Conservation (phyloP, 2,113 vertebrate genomes). For the Bos indicus region DNA sequence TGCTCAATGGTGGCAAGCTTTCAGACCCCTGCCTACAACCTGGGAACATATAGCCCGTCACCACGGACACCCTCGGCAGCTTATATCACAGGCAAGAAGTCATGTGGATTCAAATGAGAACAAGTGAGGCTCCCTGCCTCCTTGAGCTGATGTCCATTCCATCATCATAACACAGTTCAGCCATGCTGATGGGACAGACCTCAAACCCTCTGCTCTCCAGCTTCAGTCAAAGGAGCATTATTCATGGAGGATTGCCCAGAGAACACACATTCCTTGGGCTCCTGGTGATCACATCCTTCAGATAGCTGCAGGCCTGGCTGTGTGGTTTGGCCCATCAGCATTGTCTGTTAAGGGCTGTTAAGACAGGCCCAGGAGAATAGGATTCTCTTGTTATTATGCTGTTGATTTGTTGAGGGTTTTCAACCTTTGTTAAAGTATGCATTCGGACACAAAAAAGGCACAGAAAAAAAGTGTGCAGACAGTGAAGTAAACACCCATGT, state of each 20-base stretch:
- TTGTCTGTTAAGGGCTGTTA: background rate
- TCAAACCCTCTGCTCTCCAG: background rate
- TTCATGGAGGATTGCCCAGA: background rate
- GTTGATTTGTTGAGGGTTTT: background rate
- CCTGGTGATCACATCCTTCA: background rate
- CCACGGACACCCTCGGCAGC: background rate
- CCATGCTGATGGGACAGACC: background rate
- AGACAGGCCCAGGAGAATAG: background rate
- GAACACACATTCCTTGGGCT: background rate
- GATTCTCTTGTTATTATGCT: background rate
- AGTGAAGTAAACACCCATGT: background rate
- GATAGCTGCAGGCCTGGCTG: background rate
- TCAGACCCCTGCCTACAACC: background rate
- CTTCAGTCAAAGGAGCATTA: background rate
- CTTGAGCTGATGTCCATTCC: too few species aligned
- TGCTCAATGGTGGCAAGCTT: background rate
- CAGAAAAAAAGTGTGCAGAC: background rate
- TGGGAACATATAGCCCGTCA: rapidly evolving
- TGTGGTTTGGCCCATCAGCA: background rate
- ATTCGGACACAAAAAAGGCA: background rate
- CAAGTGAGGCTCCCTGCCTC: background rate
- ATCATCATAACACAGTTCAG: too few species aligned
- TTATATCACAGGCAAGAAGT: rapidly evolving
- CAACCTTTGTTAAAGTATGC: background rate
- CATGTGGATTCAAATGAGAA: background rate